A percentile compares a stretch with the other conserved stretches of the same genome.
Evolutionary conservation across 2,113 vertebrate genomes (phyloP).

Genomic region (Ptilonorhynchus violaceus): DNA sequence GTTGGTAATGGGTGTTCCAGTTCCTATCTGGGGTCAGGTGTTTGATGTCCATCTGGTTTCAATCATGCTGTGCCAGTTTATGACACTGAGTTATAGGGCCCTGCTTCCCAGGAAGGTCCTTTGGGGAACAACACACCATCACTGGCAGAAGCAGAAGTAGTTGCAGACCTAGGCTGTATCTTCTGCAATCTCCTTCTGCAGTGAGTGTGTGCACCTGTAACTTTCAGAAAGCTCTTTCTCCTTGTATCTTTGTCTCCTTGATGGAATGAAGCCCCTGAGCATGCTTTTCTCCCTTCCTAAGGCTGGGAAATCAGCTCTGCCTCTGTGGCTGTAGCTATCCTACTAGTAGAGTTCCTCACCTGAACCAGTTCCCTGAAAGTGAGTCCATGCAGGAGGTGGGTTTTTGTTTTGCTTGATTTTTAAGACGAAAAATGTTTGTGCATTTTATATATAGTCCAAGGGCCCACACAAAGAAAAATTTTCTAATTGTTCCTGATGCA

Average conservation of each 20-base stretch:
- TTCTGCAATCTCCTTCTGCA: fast-evolving
- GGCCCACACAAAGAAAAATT: not conserved
- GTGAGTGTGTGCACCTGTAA: not conserved
- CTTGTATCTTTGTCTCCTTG: not conserved
- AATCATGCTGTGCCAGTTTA: not conserved
- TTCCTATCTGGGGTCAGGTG: not conserved
- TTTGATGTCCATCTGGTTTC: not conserved
- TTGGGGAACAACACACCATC: fast-evolving
- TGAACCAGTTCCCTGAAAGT: not conserved
- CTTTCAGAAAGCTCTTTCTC: not conserved
- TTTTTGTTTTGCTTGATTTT: not conserved
- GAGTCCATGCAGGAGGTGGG: not conserved
- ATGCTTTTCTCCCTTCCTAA: not conserved
- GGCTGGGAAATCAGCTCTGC: not conserved
- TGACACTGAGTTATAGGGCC: not conserved
- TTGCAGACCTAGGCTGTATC: not conserved
- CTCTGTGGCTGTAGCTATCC: not conserved
- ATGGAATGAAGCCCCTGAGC: not conserved
- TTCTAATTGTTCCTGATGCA: constrained; percentile 33
- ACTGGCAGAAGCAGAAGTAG: not conserved
- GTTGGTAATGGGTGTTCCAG: not conserved
- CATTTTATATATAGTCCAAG: not conserved
- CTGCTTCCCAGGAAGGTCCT: not conserved
- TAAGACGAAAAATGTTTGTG: not conserved
- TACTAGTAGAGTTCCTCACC: not conserved